Evolutionary conservation across 2,888 invertebrate genomes (phyloP), one percentile per base, ranked within the genome.

Genomic region (Dryomyza anilis): DNA sequence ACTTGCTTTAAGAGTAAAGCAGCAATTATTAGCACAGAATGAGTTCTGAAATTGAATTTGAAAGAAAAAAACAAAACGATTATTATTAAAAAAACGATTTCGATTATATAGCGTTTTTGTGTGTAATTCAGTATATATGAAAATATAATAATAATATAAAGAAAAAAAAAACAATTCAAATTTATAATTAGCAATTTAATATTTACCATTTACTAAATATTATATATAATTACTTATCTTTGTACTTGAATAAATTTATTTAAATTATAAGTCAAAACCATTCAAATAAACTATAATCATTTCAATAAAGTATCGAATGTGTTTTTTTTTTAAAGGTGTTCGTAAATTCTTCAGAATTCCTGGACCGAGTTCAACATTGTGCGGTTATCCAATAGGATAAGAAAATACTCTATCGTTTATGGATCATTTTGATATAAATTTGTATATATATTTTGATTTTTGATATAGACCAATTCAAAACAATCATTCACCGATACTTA

Each of bases 231-330:
- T 70, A 74, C 64, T 57, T 77, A 78, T 78, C 79, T 79, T 79
- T 79, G 80, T 79, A 79, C 80, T 79, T 79, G 80, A 78, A 80
- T 80, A 79, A 81, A 78, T 81, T 80, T 80, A 81, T 79, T 79
- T 74, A 79, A 72, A 73, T 76, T 80, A n/a, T n/a, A 79, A 79
- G 80, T 76, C 78, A 74, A 76, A 77, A 76, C n/a, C 74, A 78
- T 78, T 79, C 75, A 76, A 78, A 80, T 79, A 81, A 79, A 81
- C 74, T 79, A 78, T 77, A 81, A 79, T 76, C 79, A 77, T 78
- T 72, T 74, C 71, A 75, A 72, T 69, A 61, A 61, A 61, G 52
- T 61, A 61, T n/a, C n/a, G n/a, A n/a, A n/a, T n/a, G n/a, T n/a
- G n/a, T n/a, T n/a, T n/a, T n/a, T n/a, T n/a, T n/a, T n/a, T n/a